These are phyloP conservation scores for Rhynchopsitta pachyrhyncha DNA, from an alignment of 2,113 vertebrate genomes.

Conservation along the genomic window DNA sequence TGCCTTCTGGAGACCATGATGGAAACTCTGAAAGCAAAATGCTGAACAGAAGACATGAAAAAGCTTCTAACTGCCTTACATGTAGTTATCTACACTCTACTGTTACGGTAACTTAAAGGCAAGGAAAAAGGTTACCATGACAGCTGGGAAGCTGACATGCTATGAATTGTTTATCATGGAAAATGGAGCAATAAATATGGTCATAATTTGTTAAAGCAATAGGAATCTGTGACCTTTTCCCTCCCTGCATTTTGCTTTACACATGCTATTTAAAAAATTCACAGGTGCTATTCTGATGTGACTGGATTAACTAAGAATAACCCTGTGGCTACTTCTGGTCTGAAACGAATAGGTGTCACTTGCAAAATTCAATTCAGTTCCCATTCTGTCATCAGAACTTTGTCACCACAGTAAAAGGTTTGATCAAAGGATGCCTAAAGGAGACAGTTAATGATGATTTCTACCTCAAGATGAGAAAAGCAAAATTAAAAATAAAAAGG, in stretches of 20 bases:
- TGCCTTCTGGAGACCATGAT: not conserved
- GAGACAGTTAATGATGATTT: not conserved
- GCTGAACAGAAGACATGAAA: not conserved
- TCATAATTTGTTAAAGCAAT: not conserved
- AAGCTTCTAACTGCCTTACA: not conserved
- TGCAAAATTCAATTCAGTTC: not conserved
- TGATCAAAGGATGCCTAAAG: not conserved
- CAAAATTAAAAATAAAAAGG: not conserved
- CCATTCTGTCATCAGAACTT: not conserved
- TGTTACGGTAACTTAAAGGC: not conserved
- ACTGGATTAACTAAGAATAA: not conserved
- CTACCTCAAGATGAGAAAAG: not conserved
- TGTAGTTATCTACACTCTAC: not conserved
- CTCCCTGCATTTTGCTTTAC: not conserved
- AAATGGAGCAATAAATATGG: not conserved
- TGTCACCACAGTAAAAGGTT: not conserved
- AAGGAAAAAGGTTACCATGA: not conserved
- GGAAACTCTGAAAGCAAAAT: not conserved
- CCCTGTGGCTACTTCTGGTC: not conserved
- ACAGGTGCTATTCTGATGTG: not conserved
- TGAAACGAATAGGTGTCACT: not conserved
- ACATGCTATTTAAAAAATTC: not conserved
- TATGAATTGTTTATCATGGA: not conserved
- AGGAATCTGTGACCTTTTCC: not conserved
- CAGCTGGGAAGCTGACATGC: fast-evolving